phyloP scores from a whole-genome alignment of 2,888 invertebrate genomes.

The Argynnis bischoffii region DNA sequence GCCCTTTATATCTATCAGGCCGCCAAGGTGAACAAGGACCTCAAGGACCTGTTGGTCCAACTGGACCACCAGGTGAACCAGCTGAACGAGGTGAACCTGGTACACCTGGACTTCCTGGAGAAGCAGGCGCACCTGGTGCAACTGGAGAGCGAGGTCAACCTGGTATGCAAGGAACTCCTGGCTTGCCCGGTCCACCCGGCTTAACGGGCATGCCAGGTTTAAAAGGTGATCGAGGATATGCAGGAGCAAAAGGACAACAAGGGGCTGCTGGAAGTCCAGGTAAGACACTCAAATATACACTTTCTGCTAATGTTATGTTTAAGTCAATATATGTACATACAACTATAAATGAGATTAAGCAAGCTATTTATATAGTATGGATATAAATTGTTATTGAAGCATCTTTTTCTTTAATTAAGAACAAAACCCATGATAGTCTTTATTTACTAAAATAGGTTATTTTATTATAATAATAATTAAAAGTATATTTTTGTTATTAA shows the following conservation, averaged over 20 bases:
- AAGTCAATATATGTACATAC: too few species aligned
- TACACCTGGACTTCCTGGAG: slow-evolving; percentile 86
- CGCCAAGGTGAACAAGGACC: slow-evolving; percentile 89
- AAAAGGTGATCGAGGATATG: slow-evolving; percentile 88
- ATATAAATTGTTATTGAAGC: too few species aligned
- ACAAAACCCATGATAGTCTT: too few species aligned
- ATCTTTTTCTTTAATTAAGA: too few species aligned
- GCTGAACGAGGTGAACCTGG: slow-evolving; percentile 91
- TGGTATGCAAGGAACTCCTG: slow-evolving; percentile 87
- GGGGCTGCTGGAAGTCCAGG: slow-evolving; percentile 85
- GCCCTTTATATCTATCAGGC: slow-evolving; percentile 59
- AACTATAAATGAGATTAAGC: too few species aligned
- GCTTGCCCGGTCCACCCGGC: slow-evolving; percentile 86
- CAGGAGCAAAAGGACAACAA: slow-evolving; percentile 88
- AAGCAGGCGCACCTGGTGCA: slow-evolving; percentile 87
- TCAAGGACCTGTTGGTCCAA: slow-evolving; percentile 88
- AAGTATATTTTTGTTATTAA: background rate
- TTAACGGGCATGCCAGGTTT: slow-evolving; percentile 86
- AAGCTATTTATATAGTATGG: too few species aligned
- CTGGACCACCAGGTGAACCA: slow-evolving; percentile 90
- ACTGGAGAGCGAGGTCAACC: slow-evolving; percentile 88
- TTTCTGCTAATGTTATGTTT: too few species aligned
- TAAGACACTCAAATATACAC: slow-evolving; percentile 43
- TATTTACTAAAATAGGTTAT: too few species aligned
- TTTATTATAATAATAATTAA: background rate